Conservation (phyloP, 1,140 invertebrate species). For the Bombus turneri region DNA sequence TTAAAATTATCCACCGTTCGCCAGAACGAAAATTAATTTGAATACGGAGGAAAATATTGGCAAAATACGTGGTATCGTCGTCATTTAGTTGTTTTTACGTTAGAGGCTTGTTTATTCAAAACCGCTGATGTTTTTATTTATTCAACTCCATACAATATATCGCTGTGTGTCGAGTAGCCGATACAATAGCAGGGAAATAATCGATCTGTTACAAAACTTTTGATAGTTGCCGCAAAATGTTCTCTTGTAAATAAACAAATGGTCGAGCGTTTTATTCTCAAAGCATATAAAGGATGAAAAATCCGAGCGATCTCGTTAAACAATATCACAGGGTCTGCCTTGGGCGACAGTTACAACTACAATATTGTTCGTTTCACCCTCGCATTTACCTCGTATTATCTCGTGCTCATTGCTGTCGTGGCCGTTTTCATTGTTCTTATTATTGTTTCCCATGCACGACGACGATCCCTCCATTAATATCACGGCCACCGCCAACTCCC, state of each 20-base stretch:
- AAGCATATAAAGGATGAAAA: neutral
- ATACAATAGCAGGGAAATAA: neutral
- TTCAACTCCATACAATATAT: neutral
- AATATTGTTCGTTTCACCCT: neutral
- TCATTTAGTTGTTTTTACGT: too few relatives aligned
- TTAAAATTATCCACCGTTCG: neutral
- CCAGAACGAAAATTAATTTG: neutral
- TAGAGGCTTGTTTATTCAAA: neutral
- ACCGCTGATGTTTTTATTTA: constrained; percentile 15
- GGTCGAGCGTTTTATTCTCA: neutral
- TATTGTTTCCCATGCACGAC: constrained; percentile 12
- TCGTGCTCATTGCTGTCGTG: constrained; percentile 23
- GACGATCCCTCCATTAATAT: constrained; percentile 8
- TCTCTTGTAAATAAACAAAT: neutral
- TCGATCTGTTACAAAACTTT: neutral
- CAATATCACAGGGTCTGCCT: neutral
- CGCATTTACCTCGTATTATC: constrained; percentile 21
- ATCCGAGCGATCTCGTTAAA: constrained; percentile 20
- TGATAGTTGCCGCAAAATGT: neutral
- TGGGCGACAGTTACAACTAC: neutral
- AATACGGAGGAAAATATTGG: neutral
- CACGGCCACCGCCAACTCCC: neutral
- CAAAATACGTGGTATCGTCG: too few relatives aligned
- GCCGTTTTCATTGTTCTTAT: constrained; percentile 34
- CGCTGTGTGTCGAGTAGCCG: neutral